A percentile compares a stretch with the other conserved stretches of the same genome.
Conservation (phyloP, 2,797 vertebrate genomes). For the Melanotaenia trifasciata region DNA sequence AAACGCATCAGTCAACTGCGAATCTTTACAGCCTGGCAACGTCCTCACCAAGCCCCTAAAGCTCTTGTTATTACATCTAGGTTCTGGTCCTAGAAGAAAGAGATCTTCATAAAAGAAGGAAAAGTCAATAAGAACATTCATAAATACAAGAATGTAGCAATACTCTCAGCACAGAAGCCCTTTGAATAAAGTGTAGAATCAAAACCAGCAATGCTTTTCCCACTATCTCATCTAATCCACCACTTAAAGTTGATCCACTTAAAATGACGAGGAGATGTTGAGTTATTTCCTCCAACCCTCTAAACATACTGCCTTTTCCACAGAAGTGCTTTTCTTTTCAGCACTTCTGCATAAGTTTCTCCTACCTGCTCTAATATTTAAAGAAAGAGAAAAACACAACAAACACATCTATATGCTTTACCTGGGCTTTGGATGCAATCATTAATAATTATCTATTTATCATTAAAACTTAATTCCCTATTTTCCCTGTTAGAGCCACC, state of each 20-base stretch:
- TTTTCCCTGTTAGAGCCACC: conserved; percentile 14
- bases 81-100: not conserved
- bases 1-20: not conserved
- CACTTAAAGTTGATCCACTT: conserved; percentile 44
- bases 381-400: not conserved
- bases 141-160: conserved; percentile 22
- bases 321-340: conserved; percentile 17
- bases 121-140: conserved; percentile 27
- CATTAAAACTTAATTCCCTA: not conserved
- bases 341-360: not conserved
- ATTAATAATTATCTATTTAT: not conserved
- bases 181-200: conserved; percentile 24
- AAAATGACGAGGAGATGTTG: conserved; percentile 30
- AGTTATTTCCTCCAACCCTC: conserved; percentile 10
- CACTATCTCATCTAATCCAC: conserved; percentile 36
- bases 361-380: conserved; percentile 12
- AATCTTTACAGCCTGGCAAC: conserved; percentile 38
- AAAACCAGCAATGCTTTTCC: conserved; percentile 30
- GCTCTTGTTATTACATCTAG: conserved; percentile 13
- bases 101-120: not conserved
- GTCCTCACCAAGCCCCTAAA: conserved; percentile 15
- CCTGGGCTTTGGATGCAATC: not conserved
- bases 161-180: conserved; percentile 6
- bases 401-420: not conserved
- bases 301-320: conserved; percentile 6